Conservation (phyloP, 92 coral and sea anemone species). For the Zoanthus solanderi region DNA sequence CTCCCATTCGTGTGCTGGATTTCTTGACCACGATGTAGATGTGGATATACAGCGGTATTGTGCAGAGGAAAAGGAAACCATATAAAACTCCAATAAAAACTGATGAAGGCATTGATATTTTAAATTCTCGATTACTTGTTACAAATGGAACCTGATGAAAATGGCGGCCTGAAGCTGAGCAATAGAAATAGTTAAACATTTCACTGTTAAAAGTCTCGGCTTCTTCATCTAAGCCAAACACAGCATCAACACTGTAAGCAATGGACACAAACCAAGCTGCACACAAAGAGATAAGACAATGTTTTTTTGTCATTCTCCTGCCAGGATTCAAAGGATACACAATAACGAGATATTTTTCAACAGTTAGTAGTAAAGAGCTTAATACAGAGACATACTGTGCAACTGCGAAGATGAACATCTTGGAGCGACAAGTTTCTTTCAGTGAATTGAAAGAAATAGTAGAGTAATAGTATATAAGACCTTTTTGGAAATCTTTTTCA, state of each 20-base stretch:
- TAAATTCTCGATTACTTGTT: background rate
- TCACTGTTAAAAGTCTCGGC: background rate
- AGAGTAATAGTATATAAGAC: background rate
- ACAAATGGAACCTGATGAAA: background rate
- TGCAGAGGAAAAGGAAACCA: background rate
- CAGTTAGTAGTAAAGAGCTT: background rate
- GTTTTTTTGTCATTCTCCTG: background rate
- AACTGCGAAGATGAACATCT: background rate
- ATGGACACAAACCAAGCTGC: background rate
- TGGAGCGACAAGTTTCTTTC: background rate
- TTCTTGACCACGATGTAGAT: too few species aligned
- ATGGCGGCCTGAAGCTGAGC: background rate
- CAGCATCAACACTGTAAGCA: background rate
- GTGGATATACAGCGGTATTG: too few species aligned
- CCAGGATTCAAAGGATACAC: slow-evolving; percentile 8
- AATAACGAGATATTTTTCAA: slow-evolving; percentile 49
- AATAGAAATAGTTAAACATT: background rate
- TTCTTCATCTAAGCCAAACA: background rate
- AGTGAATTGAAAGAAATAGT: background rate
- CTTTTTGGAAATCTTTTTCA: background rate
- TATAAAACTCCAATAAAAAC: too few species aligned
- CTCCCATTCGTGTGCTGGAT: too few species aligned
- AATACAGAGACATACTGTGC: slow-evolving; percentile 62
- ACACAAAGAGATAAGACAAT: slow-evolving; percentile 18
- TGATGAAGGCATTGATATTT: background rate